Base-by-base conservation (phyloP, 2,888 invertebrate species). In the Gibbula magus region DNA sequence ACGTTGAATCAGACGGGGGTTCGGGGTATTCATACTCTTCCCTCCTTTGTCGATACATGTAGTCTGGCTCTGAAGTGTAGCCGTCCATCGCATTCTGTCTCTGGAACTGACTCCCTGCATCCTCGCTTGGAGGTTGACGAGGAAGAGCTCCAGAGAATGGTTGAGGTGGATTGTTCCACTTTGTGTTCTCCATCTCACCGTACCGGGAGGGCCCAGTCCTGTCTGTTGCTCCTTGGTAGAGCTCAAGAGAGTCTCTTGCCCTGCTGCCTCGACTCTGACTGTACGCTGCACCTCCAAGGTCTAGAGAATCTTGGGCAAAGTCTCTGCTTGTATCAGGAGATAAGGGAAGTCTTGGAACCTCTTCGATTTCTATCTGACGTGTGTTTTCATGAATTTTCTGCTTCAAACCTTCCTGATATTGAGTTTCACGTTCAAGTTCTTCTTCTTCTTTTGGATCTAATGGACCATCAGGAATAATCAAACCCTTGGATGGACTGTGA, bases 381-480 rank as follows among this genome's bases (percentile, higher is more conserved):
- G 81, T 82, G 35, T 86, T 79, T 45, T 85, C 82, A 25, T 83
- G 82, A 7, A 91, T 83, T 35, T 89, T 81, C 35, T 82, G 56
- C 22, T 86, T 86, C 35, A 90, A 78, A 20, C 86, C 81, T 13
- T 81, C 82, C 80, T 90, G 91, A 82, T 90, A 90, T 52, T 84
- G 83, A 3, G 80, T 80, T 81, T 91, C 90, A 20, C 85, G 81
- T 52, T 83, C 80, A 22, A 90, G 82, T 32, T 89, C 90, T 35
- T 85, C 86, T 22, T 87, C 87, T 35, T 90, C 89, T 0, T 39
- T 79, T 1, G 83, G 83, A 67, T 85, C 83, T 39, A 75, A 83
- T 10, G 82, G 83, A 10, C 83, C 82, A 0, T 75, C 74, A 0
- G 83, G 83, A 20, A 85, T 81, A 18, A 76, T 39, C 10, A 83